Conservation (phyloP, 2,113 vertebrate species). For the Triplophysa tibetana region DNA sequence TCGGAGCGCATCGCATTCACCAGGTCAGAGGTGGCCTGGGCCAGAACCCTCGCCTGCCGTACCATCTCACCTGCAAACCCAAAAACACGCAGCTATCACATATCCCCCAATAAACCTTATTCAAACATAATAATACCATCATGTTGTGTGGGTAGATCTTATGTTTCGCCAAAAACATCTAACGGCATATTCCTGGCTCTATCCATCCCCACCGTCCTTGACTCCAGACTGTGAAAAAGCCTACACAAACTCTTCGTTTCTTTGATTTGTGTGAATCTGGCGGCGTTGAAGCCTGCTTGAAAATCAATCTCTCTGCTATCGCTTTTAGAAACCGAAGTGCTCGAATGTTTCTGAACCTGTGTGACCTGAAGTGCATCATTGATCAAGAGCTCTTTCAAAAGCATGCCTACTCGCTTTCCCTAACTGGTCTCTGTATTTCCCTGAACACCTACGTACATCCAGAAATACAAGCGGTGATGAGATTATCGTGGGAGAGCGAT, state of each 20-base stretch:
- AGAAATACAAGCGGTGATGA: slow-evolving; percentile 62
- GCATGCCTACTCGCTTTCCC: slow-evolving; percentile 34
- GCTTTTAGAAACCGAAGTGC: slow-evolving; percentile 19
- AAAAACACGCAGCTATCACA: background rate
- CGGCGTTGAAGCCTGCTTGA: slow-evolving; percentile 4
- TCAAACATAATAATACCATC: background rate
- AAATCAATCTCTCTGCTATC: slow-evolving; percentile 34
- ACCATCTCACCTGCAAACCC: slow-evolving; percentile 90
- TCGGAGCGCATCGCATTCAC: slow-evolving; percentile 98
- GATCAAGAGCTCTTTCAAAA: slow-evolving; percentile 46
- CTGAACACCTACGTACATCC: slow-evolving; percentile 64
- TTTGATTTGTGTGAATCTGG: slow-evolving; percentile 37
- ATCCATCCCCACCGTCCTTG: background rate
- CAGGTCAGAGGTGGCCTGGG: slow-evolving; percentile 95
- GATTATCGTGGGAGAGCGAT: slow-evolving; percentile 53
- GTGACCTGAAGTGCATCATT: slow-evolving; percentile 43
- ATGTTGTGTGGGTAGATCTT: slow-evolving; percentile 16
- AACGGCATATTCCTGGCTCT: slow-evolving; percentile 13
- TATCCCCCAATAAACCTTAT: background rate
- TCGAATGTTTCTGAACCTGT: slow-evolving; percentile 27
- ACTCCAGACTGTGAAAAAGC: slow-evolving; percentile 1
- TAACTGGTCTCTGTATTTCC: slow-evolving; percentile 39
- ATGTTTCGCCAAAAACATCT: slow-evolving; percentile 16
- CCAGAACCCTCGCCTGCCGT: slow-evolving; percentile 92
- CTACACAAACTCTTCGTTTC: background rate